Conservation (phyloP, 1,140 invertebrate genomes). For the Tetramorium simillimum region DNA sequence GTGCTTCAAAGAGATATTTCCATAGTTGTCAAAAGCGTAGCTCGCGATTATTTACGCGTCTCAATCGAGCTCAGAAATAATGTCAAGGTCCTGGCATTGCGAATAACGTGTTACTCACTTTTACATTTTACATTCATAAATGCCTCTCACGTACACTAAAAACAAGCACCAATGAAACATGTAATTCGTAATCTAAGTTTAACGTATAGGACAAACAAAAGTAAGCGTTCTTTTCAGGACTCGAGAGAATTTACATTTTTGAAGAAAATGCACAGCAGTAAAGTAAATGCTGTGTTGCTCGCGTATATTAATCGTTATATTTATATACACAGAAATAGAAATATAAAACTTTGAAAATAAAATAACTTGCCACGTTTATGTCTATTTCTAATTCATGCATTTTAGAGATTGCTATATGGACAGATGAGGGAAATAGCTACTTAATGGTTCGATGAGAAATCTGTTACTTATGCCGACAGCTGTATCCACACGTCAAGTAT, state of each 20-base stretch:
- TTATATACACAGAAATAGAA: neutral
- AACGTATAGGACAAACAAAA: neutral
- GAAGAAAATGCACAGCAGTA: neutral
- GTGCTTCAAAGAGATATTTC: constrained; percentile 39
- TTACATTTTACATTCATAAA: constrained; percentile 43
- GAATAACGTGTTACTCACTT: constrained; percentile 24
- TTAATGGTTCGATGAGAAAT: constrained; percentile 63
- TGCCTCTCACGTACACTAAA: constrained; percentile 4
- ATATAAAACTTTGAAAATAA: neutral
- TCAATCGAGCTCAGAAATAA: constrained; percentile 55
- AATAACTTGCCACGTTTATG: neutral
- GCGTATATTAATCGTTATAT: neutral
- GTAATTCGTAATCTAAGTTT: neutral
- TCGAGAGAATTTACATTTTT: neutral
- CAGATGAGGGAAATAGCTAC: constrained; percentile 32
- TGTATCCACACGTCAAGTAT: constrained; percentile 44
- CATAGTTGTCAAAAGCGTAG: constrained; percentile 61
- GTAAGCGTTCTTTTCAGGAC: neutral
- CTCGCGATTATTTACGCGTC: constrained; percentile 46
- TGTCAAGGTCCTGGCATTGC: constrained; percentile 61
- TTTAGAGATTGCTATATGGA: neutral
- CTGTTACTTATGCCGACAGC: constrained; percentile 46
- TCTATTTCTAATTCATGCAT: constrained; percentile 18
- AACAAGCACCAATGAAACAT: constrained; percentile 4
- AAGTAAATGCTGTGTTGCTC: neutral